Conservation (phyloP, 2,888 invertebrate species). For the Agrotis segetum region DNA sequence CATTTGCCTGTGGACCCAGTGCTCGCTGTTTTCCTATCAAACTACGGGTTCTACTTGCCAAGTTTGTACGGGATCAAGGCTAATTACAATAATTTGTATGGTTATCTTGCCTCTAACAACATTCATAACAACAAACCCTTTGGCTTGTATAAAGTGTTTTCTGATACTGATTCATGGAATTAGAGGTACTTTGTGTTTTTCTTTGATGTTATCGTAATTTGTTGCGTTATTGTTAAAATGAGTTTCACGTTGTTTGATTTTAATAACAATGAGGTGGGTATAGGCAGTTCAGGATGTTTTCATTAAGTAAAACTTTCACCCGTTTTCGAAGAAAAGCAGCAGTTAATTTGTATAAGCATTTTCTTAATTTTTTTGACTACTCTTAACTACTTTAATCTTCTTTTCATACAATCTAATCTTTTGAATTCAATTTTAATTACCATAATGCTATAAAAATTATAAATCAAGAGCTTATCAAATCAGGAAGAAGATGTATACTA, state of each 20-base stretch:
- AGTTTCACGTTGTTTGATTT: slow-evolving; percentile 1
- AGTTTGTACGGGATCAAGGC: slow-evolving; percentile 78
- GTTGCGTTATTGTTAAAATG: slow-evolving; percentile 12
- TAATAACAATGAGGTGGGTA: neutral
- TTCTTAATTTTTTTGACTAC: neutral
- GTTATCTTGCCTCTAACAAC: slow-evolving; percentile 92
- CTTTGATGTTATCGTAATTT: slow-evolving; percentile 13
- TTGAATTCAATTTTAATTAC: neutral
- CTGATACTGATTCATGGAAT: slow-evolving; percentile 82
- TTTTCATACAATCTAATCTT: neutral
- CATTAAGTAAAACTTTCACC: neutral
- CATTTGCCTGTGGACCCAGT: slow-evolving; percentile 91
- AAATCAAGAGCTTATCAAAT: neutral
- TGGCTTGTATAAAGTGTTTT: slow-evolving; percentile 91
- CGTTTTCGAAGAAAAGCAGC: neutral
- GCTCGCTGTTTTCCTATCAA: slow-evolving; percentile 91
- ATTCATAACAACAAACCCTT: slow-evolving; percentile 93
- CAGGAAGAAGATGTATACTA: neutral
- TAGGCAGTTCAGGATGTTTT: slow-evolving; percentile 2
- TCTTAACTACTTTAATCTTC: neutral
- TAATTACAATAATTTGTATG: slow-evolving; percentile 90
- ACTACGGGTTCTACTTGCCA: slow-evolving; percentile 92
- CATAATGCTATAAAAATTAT: neutral
- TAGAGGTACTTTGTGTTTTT: slow-evolving; percentile 56
- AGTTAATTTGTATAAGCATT: neutral